phyloP scores from a whole-genome alignment of 2,888 invertebrate genomes.

The Ophion ellenae region DNA sequence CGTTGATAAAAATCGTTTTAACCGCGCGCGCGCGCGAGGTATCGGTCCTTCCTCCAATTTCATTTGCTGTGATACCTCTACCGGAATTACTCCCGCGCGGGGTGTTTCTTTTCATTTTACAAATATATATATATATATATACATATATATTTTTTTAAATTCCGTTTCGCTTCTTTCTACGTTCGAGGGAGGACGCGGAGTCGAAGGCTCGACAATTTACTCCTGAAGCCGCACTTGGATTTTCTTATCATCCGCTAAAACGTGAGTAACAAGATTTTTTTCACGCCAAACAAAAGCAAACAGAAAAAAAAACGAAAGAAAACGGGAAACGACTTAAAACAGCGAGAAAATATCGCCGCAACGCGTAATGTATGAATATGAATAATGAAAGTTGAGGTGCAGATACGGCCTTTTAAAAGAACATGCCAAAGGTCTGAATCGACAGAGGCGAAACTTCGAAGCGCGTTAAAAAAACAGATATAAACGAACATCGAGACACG shows the following conservation, averaged over 20 bases:
- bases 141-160: background rate
- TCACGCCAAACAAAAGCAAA: background rate
- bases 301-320: background rate
- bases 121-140: conserved; percentile 1
- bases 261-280: conserved; percentile 52
- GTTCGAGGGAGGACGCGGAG: background rate
- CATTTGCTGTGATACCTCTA: conserved; percentile 22
- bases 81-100: conserved; percentile 13
- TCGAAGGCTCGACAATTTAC: background rate
- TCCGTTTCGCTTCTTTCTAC: conserved; percentile 15
- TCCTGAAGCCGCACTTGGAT: conserved; percentile 35
- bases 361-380: background rate
- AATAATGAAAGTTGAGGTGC: background rate
- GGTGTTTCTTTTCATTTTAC: background rate
- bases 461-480: background rate
- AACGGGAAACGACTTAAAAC: background rate
- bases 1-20: conserved; percentile 18
- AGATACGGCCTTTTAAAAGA: background rate
- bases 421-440: too few species aligned
- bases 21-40: background rate
- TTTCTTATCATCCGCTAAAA: conserved; percentile 57
- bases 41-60: background rate
- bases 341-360: background rate
- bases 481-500: background rate
- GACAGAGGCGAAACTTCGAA: too few species aligned